Evolutionary conservation across 1,140 invertebrate species (phyloP).

Genomic region (Ruditapes philippinarum): DNA sequence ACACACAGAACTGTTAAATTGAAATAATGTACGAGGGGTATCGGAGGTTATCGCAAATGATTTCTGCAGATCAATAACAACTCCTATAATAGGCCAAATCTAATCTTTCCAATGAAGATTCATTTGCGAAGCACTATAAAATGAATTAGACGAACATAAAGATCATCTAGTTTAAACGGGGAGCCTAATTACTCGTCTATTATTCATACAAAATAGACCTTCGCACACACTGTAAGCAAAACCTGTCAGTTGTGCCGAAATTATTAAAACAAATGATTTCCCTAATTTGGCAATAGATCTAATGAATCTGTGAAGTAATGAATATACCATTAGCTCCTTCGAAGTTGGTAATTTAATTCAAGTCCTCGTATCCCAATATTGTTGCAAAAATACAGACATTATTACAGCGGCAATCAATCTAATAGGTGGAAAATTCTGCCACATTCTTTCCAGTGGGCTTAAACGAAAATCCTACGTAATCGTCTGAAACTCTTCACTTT

Average conservation of each 20-base stretch:
- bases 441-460: conserved; percentile 11
- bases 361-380: conserved; percentile 22
- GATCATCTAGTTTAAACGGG: conserved; percentile 51
- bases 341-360: conserved; percentile 57
- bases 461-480: conserved; percentile 9
- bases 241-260: conserved; percentile 52
- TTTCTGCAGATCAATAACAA: conserved; percentile 42
- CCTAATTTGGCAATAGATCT: conserved; percentile 61
- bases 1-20: too few relatives aligned
- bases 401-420: conserved; percentile 43
- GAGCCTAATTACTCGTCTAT: conserved; percentile 57
- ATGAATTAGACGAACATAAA: conserved; percentile 52
- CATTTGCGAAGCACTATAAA: conserved; percentile 49
- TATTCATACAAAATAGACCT: conserved; percentile 56
- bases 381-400: conserved; percentile 42
- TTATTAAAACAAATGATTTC: conserved; percentile 70
- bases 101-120: conserved; percentile 57
- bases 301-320: conserved; percentile 61
- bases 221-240: conserved; percentile 45
- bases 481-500: conserved; percentile 17
- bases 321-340: conserved; percentile 48
- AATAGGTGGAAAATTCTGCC: conserved; percentile 26
- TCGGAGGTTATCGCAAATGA: not conserved
- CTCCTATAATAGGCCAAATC: conserved; percentile 42
- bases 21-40: too few relatives aligned